phyloP scores from a whole-genome alignment of 2,113 vertebrate species.

The Bubalus kerabau region DNA sequence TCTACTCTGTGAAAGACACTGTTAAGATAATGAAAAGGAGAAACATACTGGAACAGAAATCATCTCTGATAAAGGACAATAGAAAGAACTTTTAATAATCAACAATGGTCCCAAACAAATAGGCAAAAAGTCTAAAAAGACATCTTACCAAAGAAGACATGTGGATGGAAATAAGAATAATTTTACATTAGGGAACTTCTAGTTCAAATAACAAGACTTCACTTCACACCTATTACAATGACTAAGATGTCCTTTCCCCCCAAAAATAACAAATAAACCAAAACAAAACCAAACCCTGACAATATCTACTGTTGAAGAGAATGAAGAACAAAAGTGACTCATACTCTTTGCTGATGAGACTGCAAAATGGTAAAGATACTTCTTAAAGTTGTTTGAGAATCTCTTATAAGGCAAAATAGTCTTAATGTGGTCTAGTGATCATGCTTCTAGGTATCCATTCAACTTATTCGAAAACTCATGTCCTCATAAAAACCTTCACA shows the following conservation, averaged over 20 bases:
- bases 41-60: neutral
- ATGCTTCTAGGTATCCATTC: neutral
- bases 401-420: neutral
- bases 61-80: neutral
- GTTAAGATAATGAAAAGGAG: neutral
- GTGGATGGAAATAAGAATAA: neutral
- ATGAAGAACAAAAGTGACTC: neutral
- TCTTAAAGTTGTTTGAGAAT: neutral
- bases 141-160: neutral
- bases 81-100: neutral
- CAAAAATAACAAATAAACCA: neutral
- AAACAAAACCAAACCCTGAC: neutral
- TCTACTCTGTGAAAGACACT: neutral
- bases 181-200: neutral
- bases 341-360: neutral
- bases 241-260: neutral
- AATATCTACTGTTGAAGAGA: neutral
- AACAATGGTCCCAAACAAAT: neutral
- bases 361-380: neutral
- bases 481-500: neutral
- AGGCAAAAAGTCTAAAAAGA: neutral
- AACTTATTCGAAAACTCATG: neutral
- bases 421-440: neutral
- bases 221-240: neutral
- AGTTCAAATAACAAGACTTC: neutral